Percentiles rank a stretch among this genome's conserved stretches.
These are phyloP conservation scores for Tamias sibiricus DNA, from an alignment of 2,113 vertebrate species.

Conservation along the genomic window DNA sequence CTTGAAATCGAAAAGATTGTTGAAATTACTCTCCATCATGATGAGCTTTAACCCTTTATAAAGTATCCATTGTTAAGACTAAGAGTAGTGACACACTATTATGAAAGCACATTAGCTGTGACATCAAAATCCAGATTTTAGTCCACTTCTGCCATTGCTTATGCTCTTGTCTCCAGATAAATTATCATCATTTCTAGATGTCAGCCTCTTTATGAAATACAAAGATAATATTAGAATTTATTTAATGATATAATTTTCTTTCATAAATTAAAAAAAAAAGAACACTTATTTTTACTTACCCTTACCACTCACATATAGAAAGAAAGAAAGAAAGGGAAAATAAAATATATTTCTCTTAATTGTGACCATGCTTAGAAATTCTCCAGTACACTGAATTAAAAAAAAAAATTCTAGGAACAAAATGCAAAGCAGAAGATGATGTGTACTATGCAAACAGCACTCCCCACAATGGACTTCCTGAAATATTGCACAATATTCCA, in stretches of 20 bases:
- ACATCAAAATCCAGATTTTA: not conserved
- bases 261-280: not conserved
- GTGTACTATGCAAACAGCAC: not conserved
- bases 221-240: not conserved
- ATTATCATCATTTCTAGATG: not conserved
- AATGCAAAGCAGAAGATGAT: not conserved
- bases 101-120: not conserved
- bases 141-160: not conserved
- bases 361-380: not conserved
- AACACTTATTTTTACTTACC: not conserved
- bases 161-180: not conserved
- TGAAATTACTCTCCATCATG: not conserved
- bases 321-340: not conserved
- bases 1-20: not conserved
- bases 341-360: slow-evolving; percentile 44
- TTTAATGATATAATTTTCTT: not conserved
- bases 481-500: not conserved
- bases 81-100: not conserved
- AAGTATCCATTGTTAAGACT: not conserved
- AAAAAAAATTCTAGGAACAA: slow-evolving; percentile 18
- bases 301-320: not conserved
- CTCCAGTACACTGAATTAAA: not conserved
- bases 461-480: slow-evolving; percentile 31
- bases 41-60: not conserved
- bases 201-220: not conserved